A percentile compares a stretch with the other conserved stretches of the same genome.
Conservation (phyloP, 2,888 invertebrate genomes). For the Exephanes ischioxanthus region DNA sequence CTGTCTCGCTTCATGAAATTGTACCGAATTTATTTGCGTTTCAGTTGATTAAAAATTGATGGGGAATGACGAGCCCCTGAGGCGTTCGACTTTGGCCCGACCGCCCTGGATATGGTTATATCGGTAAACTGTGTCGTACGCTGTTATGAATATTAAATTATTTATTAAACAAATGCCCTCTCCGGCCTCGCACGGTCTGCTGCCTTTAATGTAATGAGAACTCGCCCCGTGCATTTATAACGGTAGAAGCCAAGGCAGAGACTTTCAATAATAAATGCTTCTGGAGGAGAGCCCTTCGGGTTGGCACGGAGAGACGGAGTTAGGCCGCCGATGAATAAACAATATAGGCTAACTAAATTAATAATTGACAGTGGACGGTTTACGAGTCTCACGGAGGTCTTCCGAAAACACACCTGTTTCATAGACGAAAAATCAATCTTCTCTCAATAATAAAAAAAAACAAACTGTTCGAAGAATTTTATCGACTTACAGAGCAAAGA, state of each 20-base stretch:
- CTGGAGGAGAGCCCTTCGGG: constrained; percentile 31
- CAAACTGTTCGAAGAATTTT: background rate
- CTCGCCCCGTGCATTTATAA: constrained; percentile 47
- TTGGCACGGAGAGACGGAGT: constrained; percentile 5
- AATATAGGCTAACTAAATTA: constrained; percentile 19
- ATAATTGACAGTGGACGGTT: constrained; percentile 9
- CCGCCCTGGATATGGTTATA: background rate
- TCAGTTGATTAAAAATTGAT: background rate
- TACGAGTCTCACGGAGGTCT: background rate
- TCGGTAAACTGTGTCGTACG: background rate
- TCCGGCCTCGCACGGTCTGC: background rate
- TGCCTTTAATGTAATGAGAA: constrained; percentile 54
- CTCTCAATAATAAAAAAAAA: background rate
- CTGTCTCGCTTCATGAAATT: background rate
- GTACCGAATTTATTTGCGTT: background rate
- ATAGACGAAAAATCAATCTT: background rate
- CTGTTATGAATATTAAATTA: constrained; percentile 46
- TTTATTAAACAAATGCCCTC: constrained; percentile 56
- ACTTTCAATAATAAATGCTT: constrained; percentile 55
- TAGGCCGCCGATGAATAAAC: constrained; percentile 30
- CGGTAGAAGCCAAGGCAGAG: constrained; percentile 40
- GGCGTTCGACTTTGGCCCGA: background rate
- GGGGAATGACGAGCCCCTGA: background rate
- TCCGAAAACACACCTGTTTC: background rate
- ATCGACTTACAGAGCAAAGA: background rate